Conservation (phyloP, 2,113 vertebrate genomes). For the Ageneiosus marmoratus region DNA sequence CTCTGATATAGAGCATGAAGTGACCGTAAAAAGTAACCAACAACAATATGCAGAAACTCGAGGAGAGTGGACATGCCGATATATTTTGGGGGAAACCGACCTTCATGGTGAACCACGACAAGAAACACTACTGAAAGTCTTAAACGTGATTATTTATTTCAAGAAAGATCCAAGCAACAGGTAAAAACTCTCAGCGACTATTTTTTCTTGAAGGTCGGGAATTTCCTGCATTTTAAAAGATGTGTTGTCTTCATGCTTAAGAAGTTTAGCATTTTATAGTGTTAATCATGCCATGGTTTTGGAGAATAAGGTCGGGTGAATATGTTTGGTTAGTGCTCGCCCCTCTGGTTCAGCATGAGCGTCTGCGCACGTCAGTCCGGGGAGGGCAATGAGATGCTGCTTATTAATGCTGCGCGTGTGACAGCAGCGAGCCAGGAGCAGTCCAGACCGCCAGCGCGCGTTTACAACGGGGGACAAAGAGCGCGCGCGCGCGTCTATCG, state of each 20-base stretch:
- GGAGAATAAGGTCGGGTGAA: background rate
- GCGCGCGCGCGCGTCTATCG: conserved; percentile 4
- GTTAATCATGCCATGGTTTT: background rate
- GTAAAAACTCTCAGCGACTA: background rate
- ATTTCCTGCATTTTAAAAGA: background rate
- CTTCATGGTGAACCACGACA: background rate
- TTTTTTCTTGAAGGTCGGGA: background rate
- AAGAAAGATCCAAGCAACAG: background rate
- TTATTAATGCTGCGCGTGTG: conserved; percentile 75
- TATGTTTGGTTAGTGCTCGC: conserved; percentile 5
- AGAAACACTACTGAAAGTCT: background rate
- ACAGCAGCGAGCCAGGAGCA: conserved; percentile 52
- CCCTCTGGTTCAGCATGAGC: background rate
- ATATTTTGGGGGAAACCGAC: background rate
- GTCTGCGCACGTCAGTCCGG: conserved; percentile 53
- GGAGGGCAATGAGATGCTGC: conserved; percentile 70
- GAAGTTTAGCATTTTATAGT: background rate
- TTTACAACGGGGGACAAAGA: conserved; percentile 44
- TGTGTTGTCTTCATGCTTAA: background rate
- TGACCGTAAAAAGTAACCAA: conserved; percentile 5
- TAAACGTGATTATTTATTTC: background rate
- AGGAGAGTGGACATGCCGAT: background rate
- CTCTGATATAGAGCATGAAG: background rate
- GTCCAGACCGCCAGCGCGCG: conserved; percentile 66
- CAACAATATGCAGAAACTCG: background rate